Percentiles rank a stretch among this genome's conserved stretches.
Evolutionary conservation across 1,140 invertebrate species (phyloP).

Genomic region (Schlechtendalia chinensis): DNA sequence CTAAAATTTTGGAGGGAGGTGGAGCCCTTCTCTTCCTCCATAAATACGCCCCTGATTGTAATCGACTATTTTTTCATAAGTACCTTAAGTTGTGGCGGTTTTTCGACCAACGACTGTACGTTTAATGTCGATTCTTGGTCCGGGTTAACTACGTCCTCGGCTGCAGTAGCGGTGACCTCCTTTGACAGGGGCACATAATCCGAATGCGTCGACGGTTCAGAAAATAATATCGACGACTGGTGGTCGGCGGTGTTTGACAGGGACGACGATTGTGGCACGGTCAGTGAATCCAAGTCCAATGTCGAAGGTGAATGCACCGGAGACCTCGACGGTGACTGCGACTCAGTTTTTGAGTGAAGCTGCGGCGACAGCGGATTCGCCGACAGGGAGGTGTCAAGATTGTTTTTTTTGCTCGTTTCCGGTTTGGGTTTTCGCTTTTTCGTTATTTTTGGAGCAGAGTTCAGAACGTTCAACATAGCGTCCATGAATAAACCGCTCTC

Average conservation of each 20-base stretch:
- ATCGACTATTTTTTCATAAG: background rate
- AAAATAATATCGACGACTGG: background rate
- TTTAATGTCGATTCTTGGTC: background rate
- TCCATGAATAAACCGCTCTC: slow-evolving; percentile 42
- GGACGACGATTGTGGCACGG: background rate
- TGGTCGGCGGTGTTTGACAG: background rate
- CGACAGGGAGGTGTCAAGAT: background rate
- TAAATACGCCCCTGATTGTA: too few relatives aligned
- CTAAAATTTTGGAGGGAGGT: too few relatives aligned
- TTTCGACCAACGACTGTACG: slow-evolving; percentile 1
- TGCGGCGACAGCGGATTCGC: background rate
- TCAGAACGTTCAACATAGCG: slow-evolving; percentile 33
- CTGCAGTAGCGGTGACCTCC: background rate
- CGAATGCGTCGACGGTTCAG: background rate
- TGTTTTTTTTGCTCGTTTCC: background rate
- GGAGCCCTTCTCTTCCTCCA: too few relatives aligned
- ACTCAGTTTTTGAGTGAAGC: background rate
- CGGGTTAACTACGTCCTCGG: background rate
- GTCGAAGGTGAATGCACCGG: slow-evolving; percentile 22
- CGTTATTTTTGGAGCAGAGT: slow-evolving; percentile 25
- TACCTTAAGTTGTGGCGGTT: slow-evolving; percentile 35
- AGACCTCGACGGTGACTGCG: background rate
- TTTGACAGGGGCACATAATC: background rate
- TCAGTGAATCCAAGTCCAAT: slow-evolving; percentile 28
- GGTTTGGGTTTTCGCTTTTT: slow-evolving; percentile 40